Conservation (phyloP, 2,797 vertebrate genomes). For the Rhadinocentrus ornatus region DNA sequence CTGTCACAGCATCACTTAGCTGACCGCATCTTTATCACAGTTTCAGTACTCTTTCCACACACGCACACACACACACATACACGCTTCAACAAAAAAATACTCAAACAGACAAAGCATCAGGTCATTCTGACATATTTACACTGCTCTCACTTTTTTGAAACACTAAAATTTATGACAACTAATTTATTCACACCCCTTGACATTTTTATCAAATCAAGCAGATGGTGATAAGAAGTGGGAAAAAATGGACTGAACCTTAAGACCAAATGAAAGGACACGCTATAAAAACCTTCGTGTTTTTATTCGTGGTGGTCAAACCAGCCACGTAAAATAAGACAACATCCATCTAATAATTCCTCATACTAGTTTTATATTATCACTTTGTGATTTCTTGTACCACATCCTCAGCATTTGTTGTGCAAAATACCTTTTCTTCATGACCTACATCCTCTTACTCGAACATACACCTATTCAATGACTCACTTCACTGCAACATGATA, state of each 20-base stretch:
- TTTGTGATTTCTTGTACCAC: too few relatives aligned
- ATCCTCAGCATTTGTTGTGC: background rate
- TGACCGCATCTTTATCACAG: slow-evolving; percentile 60
- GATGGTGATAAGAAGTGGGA: slow-evolving; percentile 2
- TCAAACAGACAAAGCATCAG: slow-evolving; percentile 14
- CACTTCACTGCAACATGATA: slow-evolving; percentile 54
- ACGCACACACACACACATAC: slow-evolving; percentile 2
- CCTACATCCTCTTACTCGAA: slow-evolving; percentile 18
- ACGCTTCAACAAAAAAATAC: background rate
- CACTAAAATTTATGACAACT: slow-evolving; percentile 37
- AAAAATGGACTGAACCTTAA: slow-evolving; percentile 2
- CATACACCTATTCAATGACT: slow-evolving; percentile 42
- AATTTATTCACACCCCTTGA: slow-evolving; percentile 31
- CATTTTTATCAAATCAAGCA: slow-evolving; percentile 24
- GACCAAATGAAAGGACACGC: background rate
- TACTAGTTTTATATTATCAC: background rate
- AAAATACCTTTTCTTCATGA: slow-evolving; percentile 11
- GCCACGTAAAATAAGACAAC: background rate
- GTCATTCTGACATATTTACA: slow-evolving; percentile 40
- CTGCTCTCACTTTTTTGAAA: slow-evolving; percentile 26
- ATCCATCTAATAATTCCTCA: background rate
- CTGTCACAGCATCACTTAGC: slow-evolving; percentile 75
- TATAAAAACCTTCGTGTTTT: background rate
- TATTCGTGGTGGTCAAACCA: background rate
- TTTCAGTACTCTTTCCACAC: background rate